Base-by-base conservation (phyloP, 2,113 vertebrate genomes). In the Gulo gulo region DNA sequence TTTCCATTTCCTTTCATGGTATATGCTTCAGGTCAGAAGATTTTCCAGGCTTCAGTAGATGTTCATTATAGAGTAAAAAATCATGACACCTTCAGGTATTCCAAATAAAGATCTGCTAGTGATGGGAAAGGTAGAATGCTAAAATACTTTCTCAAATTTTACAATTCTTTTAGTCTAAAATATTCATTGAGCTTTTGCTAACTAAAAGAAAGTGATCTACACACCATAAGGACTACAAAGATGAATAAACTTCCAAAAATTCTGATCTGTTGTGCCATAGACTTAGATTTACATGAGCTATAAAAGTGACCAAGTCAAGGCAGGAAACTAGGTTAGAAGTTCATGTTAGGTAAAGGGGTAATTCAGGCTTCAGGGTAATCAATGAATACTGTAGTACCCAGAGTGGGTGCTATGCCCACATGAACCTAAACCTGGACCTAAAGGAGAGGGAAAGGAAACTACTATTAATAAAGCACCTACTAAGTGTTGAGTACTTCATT, bases 1-100 rank as follows among this genome's bases (percentile, higher is more conserved):
- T 90, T 95, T 88, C 18, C 63, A 57, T n/a, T 3, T n/a, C n/a
- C 96, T 95, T 97, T 95, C 84, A 23, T 21, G 0, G 18, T 42
- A 1, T 69, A 42, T 95, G 20, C 52, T 97, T 94, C 83, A 90
- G 80, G 45, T 96, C 14, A 81, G n/a, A 95, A 92, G 45, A 81
- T 69, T 71, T 96, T 52, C 24, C 69, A 84, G 36, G 94, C 91
- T 96, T 47, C 45, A 95, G 26, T 4, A 96, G 11, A 94, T 20
- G 39, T 65, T 97, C 71, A 69, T 94, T 96, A 93, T 7, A 73
- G 71, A 85, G 42, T 21, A 1, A 86, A 84, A 91, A 88, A 80
- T 21, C n/a, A 78, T 59, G 52, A 13, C 11, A 61, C 2, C 69
- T 39, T 91, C 5, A 81, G 55, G 6, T 45, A 79, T 88, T 92